These are phyloP conservation scores for Epinephelus fuscoguttatus DNA, from an alignment of 2,113 vertebrate genomes.

Conservation along the genomic window DNA sequence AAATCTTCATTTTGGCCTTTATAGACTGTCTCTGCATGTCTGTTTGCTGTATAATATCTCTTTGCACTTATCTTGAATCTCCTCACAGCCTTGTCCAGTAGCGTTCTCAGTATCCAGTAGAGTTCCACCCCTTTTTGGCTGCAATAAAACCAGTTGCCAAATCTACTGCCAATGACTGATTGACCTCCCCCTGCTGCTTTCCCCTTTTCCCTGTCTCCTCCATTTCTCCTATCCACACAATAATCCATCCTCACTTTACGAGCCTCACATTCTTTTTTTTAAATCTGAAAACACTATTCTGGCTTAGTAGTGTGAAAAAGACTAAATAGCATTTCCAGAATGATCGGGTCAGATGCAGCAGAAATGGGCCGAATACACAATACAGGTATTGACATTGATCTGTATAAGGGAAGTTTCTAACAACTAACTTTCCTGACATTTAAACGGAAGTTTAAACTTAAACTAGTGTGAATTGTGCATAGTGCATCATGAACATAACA, in stretches of 20 bases:
- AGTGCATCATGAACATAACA: no score
- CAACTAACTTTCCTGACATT: no score
- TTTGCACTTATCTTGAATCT: slow-evolving; percentile 34
- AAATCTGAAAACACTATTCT: slow-evolving; percentile 16
- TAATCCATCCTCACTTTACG: background rate
- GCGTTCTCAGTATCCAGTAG: slow-evolving; percentile 39
- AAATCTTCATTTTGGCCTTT: slow-evolving; percentile 44
- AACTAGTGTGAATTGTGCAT: no score
- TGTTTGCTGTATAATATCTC: slow-evolving; percentile 11
- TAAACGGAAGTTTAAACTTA: no score
- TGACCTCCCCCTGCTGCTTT: slow-evolving; percentile 32
- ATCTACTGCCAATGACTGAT: slow-evolving; percentile 41
- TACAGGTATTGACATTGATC: background rate
- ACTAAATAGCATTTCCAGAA: background rate
- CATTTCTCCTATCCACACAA: slow-evolving; percentile 18
- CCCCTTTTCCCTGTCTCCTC: slow-evolving; percentile 15
- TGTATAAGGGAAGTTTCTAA: no score
- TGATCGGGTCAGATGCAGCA: background rate
- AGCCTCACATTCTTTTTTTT: slow-evolving; percentile 1
- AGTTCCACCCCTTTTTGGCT: slow-evolving; percentile 47
- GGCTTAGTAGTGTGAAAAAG: background rate
- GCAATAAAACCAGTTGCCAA: slow-evolving; percentile 65
- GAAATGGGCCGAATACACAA: background rate
- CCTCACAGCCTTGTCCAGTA: slow-evolving; percentile 33
- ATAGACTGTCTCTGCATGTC: slow-evolving; percentile 17